These are phyloP conservation scores for Cataglyphis cursor DNA, from an alignment of 2,888 invertebrate species.

Conservation along the genomic window DNA sequence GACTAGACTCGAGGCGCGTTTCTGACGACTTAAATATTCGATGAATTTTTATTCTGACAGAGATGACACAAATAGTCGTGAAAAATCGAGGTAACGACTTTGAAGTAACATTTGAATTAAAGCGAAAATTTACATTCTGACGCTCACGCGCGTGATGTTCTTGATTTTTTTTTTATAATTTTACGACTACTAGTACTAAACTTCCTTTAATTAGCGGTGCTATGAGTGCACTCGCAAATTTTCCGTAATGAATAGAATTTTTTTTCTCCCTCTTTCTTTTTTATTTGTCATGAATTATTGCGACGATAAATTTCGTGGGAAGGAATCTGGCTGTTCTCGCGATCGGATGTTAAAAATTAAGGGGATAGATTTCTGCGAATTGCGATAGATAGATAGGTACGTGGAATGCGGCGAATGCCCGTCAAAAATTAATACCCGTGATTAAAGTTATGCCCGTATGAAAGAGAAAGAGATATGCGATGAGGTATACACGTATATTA, in stretches of 20 bases:
- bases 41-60: constrained; percentile 46
- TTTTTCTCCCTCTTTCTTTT: background rate
- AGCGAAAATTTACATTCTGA: constrained; percentile 6
- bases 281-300: constrained; percentile 48
- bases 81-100: constrained; percentile 4
- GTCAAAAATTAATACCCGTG: constrained; percentile 32
- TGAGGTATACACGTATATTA: constrained; percentile 26
- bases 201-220: constrained; percentile 1
- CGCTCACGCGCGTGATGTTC: background rate
- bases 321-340: constrained; percentile 32
- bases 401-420: constrained; percentile 13
- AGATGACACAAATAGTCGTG: constrained; percentile 22
- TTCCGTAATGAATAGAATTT: background rate
- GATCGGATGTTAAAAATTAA: constrained; percentile 33
- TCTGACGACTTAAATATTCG: constrained; percentile 46
- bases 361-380: constrained; percentile 40
- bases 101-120: constrained; percentile 15
- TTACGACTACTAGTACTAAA: background rate
- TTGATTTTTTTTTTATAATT: constrained; percentile 15
- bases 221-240: background rate
- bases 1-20: constrained; percentile 42
- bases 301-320: constrained; percentile 56
- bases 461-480: background rate
- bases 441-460: constrained; percentile 40
- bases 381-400: constrained; percentile 42